Evolutionary conservation across 92 coral and sea anemone genomes (phyloP).

Genomic region (Epizoanthus fatuus): DNA sequence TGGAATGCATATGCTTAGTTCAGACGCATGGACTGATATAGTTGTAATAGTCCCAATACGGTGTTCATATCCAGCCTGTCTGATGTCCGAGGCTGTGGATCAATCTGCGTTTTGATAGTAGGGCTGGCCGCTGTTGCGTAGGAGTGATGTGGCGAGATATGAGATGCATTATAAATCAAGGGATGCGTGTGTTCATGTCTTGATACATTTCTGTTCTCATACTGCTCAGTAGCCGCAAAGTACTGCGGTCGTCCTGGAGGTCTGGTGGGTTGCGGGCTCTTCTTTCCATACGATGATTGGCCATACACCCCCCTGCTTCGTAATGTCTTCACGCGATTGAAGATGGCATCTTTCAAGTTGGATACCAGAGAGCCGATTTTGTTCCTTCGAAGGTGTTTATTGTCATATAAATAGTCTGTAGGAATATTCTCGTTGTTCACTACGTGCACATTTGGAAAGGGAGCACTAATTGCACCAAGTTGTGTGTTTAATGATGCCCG

Average conservation of each 20-base stretch:
- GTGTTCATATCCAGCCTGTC: constrained; percentile 18
- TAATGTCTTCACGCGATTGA: constrained; percentile 14
- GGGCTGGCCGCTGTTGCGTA: background rate
- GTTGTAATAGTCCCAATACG: constrained; percentile 14
- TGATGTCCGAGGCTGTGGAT: background rate
- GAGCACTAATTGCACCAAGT: constrained; percentile 10
- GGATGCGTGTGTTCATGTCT: no score
- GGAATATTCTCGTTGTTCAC: constrained; percentile 48
- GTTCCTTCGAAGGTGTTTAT: constrained; percentile 26
- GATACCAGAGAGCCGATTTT: constrained; percentile 45
- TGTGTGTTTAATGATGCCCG: constrained; percentile 15
- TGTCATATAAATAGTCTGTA: constrained; percentile 7
- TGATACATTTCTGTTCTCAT: no score
- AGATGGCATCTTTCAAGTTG: constrained; percentile 36
- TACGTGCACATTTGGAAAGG: constrained; percentile 39
- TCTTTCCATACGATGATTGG: background rate
- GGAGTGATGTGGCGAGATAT: constrained; percentile 20
- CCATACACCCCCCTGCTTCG: background rate
- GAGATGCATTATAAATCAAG: no score
- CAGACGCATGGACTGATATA: constrained; percentile 11
- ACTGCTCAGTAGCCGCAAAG: no score
- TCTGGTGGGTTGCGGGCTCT: background rate
- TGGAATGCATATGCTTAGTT: background rate
- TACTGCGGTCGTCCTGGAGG: no score
- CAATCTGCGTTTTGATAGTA: background rate